Evolutionary conservation across 2,113 vertebrate genomes (phyloP), one percentile per base, ranked within the genome.

Genomic region (Grus americana): DNA sequence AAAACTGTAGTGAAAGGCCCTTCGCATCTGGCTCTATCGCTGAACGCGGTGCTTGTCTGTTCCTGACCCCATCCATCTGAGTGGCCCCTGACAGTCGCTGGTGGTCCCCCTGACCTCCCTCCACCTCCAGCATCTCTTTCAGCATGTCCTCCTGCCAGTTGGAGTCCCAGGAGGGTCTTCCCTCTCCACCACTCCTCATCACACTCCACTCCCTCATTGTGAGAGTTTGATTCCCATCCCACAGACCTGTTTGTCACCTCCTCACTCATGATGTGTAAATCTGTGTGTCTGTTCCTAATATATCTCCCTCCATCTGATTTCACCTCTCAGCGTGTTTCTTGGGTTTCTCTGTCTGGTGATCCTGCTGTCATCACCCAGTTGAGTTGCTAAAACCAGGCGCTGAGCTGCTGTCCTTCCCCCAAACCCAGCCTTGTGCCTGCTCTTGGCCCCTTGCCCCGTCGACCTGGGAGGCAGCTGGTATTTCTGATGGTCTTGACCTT

Each of bases 221-320:
- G 88, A 94, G 86, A 90, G 73, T 87, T 97, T 94, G 46, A 59
- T 81, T 95, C 86, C 78, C 92, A 79, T 93, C 92, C 66, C 91
- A 95, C 87, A 75, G 91, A 89, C 92, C 92, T 84, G 91, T 94
- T 96, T 76, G 83, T 96, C 97, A 97, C 92, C 97, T 93, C 95
- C 92, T 94, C 86, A 82, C 96, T 96, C 91, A 91, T 4, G 38
- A 94, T 93, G 91, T 92, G 88, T 95, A 94, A 94, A 96, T 93
- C 83, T 87, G 78, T 23, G 2, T 93, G 91, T 96, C 94, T 96
- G 92, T 96, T 97, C 96, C 88, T 84, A 65, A 86, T 93, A 89
- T 92, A 94, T 93, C 95, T 93, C 81, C 49, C 55, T 95, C 94
- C 96, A 92, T 97, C 92, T 95, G 94, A 95, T 95, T 90, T 96